These are phyloP conservation scores for Acanthornis magna DNA, from an alignment of 2,797 vertebrate species.

Conservation along the genomic window DNA sequence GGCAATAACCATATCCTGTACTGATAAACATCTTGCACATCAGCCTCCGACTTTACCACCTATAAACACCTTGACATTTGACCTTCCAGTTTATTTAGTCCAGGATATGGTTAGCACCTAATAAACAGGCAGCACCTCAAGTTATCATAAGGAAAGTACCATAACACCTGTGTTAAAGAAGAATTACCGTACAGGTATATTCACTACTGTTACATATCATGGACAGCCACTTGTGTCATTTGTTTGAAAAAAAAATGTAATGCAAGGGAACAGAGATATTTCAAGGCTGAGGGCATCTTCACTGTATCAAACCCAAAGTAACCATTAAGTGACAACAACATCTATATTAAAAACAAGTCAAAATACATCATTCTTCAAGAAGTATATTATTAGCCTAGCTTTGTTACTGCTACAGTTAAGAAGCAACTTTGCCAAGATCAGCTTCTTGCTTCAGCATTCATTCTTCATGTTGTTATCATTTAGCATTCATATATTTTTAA, in stretches of 20 bases:
- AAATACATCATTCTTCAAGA: background rate
- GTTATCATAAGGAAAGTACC: conserved; percentile 25
- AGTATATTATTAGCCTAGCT: background rate
- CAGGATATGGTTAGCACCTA: conserved; percentile 68
- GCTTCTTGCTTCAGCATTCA: background rate
- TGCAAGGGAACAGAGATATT: background rate
- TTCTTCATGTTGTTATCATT: fast-evolving
- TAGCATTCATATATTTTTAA: background rate
- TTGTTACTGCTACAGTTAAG: background rate
- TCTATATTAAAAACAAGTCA: background rate
- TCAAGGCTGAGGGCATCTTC: background rate
- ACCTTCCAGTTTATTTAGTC: conserved; percentile 63
- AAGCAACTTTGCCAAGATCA: background rate
- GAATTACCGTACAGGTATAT: background rate
- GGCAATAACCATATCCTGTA: conserved; percentile 20
- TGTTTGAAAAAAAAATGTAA: background rate
- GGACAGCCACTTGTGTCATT: background rate
- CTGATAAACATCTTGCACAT: conserved; percentile 67
- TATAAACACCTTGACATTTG: conserved; percentile 68
- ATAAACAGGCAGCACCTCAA: conserved; percentile 60
- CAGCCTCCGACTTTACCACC: conserved; percentile 56
- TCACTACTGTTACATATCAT: background rate
- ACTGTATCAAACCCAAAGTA: background rate
- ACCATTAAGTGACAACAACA: background rate
- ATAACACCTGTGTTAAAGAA: background rate